Base-by-base conservation (phyloP, 2,113 vertebrate species). In the Lepidothrix coronata region DNA sequence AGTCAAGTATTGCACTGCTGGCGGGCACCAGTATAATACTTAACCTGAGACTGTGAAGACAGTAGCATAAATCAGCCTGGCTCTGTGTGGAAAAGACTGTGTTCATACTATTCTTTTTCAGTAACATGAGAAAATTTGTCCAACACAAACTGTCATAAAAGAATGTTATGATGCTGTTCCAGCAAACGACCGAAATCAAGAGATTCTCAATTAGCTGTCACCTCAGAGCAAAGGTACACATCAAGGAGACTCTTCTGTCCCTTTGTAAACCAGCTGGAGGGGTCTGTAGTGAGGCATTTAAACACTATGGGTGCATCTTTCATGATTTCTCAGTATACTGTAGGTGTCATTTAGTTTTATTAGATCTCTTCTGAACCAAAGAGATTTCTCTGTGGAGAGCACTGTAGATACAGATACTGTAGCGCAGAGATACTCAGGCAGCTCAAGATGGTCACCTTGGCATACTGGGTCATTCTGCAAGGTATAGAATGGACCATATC, bases 11-110 rank as follows among this genome's bases (percentile, higher is more conserved):
- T 94, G 89, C 95, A 80, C 58, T 83, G 93, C 78, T 92, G 39
- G 67, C 8, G 1, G 88, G 87, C 88, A 92, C 87, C 82, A 62
- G 37, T 93, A 58, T 81, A 73, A 81, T 92, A 70, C 87, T 94
- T 95, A 94, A 96, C 97, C 79, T 92, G 89, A 27, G 62, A 96
- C 92, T 82, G 44, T 33, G 92, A 95, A 90, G 96, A 92, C 92
- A 93, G 61, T 79, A 66, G 46, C 73, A 95, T 97, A 97, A 97
- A 98, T 97, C 97, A 98, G 80, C 52, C 71, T 12, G 12, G 54
- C 54, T 95, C 95, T 96, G 84, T 78, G 82, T 93, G 80, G 89
- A 95, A 96, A 77, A 57, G 62, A 18, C 74, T 71, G 23, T 52
- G 86, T 68, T 96, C 94, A 4, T 74, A 5, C 63, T 93, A 12